A percentile compares a stretch with the other conserved stretches of the same genome.
Evolutionary conservation across 2,113 vertebrate species (phyloP).

Genomic region (Choloepus hoffmanni): DNA sequence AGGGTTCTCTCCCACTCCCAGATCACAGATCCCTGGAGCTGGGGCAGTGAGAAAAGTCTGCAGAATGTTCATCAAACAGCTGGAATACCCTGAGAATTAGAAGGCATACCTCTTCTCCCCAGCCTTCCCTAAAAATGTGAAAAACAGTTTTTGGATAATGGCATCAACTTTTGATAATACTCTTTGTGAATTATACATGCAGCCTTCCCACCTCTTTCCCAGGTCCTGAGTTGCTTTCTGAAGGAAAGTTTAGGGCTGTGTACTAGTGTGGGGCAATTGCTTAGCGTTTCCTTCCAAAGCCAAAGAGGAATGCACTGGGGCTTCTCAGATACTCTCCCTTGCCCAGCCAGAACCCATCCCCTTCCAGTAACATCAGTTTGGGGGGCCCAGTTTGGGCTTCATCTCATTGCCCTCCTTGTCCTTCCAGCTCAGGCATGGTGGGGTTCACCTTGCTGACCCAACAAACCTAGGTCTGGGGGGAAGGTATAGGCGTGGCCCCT

Average conservation of each 20-base stretch:
- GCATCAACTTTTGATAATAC: neutral
- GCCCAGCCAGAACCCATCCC: neutral
- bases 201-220: neutral
- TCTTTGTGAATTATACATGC: neutral
- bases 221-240: neutral
- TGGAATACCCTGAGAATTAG: neutral
- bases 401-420: neutral
- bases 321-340: neutral
- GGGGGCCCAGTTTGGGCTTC: neutral
- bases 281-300: neutral
- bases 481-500: neutral
- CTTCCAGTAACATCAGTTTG: neutral
- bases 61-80: neutral
- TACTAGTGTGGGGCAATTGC: neutral
- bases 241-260: neutral
- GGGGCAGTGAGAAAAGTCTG: neutral
- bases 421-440: neutral
- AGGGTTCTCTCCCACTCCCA: neutral
- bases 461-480: neutral
- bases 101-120: neutral
- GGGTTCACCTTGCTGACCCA: neutral
- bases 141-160: neutral
- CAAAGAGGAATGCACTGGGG: neutral
- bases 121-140: neutral
- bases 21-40: neutral